Conservation (phyloP, 1,140 invertebrate genomes). For the Arctopsyche grandis region DNA sequence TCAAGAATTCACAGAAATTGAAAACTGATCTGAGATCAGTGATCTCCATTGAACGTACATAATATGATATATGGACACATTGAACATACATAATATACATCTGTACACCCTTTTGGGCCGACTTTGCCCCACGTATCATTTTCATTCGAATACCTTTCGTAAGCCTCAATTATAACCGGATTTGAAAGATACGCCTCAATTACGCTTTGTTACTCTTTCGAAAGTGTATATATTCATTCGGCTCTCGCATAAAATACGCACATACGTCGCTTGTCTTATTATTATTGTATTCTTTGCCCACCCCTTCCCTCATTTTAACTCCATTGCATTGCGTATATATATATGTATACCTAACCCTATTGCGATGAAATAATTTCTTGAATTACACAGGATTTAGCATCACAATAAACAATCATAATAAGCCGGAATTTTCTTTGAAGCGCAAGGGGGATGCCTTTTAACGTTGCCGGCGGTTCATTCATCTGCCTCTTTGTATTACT, state of each 20-base stretch:
- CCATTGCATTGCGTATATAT: no score
- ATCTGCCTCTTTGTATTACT: constrained; percentile 27
- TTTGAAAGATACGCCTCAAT: neutral
- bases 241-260: no score
- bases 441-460: constrained; percentile 16
- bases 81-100: no score
- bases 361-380: constrained; percentile 31
- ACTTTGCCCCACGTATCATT: neutral
- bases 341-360: neutral
- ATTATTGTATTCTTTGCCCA: neutral
- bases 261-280: no score
- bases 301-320: neutral
- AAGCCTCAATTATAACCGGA: constrained; percentile 6
- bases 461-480: constrained; percentile 36
- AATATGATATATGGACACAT: no score
- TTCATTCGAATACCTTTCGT: neutral
- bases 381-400: constrained; percentile 33
- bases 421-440: constrained; percentile 42
- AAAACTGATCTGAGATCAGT: no score
- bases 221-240: no score
- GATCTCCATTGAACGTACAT: no score
- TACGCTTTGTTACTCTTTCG: neutral
- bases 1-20: no score
- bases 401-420: constrained; percentile 42
- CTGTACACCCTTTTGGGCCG: neutral